Evolutionary conservation across 1,140 invertebrate genomes (phyloP), one percentile per base, ranked within the genome.

Genomic region (Gryllus bimaculatus): DNA sequence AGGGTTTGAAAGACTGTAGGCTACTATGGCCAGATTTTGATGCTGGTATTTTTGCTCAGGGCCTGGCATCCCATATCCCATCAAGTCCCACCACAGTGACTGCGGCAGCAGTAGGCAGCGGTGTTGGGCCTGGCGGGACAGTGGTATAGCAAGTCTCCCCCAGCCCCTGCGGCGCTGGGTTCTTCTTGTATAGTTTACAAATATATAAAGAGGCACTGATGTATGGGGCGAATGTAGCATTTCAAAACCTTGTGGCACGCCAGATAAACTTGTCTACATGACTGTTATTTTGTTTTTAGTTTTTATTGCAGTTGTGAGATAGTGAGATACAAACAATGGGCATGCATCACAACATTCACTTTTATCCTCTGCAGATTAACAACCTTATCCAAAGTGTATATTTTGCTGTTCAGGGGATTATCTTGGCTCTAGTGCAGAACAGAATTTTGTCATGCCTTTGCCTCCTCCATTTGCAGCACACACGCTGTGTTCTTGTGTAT

Each of bases 1-100:
- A 47, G 20, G 74, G 74, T 75, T 75, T 75, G 20, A 75, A 26
- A 26, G 74, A 75, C 39, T 75, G 74, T 66, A 13, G 54, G 54
- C 54, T 66, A 66, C 54, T 66, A 66, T 66, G 54, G 54, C 54
- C 54, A 66, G 54, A 66, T 66, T 66, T 75, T 39, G 73, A 75
- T 47, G 21, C 18, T 15, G 8, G 20, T 74, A 49, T 75, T 49
- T 49, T 47, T 20, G 54, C 47, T 79, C 20, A 79, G 79, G 75
- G 79, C 21, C 47, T 79, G 21, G 75, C 79, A 20, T 77, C 79
- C n/a, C 79, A 79, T 48, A 79, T 79, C 79, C 79, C 79, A 18
- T 77, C 79, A 54, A 79, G 79, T 74, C 79, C 79, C 10, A 79
- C 79, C n/a, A 77, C 76, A 73, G 79, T 79, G 49, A 79, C 79